Conservation (phyloP, 2,888 invertebrate genomes). For the Dexiosoma caninum region DNA sequence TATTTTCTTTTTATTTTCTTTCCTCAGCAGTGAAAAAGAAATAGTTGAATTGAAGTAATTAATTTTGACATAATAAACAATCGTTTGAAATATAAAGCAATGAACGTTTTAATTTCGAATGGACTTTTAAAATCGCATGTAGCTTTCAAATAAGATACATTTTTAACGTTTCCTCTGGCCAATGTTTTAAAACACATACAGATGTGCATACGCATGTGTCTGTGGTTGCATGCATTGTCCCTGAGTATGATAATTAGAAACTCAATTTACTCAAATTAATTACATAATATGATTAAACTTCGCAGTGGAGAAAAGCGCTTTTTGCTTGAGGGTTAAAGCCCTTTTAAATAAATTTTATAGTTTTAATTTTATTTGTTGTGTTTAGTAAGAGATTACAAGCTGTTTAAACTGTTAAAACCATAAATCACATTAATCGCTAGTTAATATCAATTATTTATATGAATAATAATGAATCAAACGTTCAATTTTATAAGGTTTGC, state of each 20-base stretch:
- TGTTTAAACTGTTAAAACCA: neutral
- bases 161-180: neutral
- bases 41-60: neutral
- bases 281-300: neutral
- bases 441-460: neutral
- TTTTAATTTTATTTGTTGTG: neutral
- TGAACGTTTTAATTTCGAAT: neutral
- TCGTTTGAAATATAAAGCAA: neutral
- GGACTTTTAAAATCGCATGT: neutral
- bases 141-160: neutral
- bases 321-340: neutral
- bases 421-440: slow-evolving; percentile 17
- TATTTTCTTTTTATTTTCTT: no score
- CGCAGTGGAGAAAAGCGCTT: neutral
- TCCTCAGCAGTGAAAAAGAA: neutral
- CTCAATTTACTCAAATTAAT: neutral
- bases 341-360: neutral
- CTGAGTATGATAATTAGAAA: no score
- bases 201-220: no score
- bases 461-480: neutral
- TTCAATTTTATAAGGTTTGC: neutral
- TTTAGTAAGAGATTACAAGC: neutral
- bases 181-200: neutral
- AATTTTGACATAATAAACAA: neutral
- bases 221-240: no score